Evolutionary conservation across 2,888 invertebrate genomes (phyloP).

Genomic region (Andrena dorsata): DNA sequence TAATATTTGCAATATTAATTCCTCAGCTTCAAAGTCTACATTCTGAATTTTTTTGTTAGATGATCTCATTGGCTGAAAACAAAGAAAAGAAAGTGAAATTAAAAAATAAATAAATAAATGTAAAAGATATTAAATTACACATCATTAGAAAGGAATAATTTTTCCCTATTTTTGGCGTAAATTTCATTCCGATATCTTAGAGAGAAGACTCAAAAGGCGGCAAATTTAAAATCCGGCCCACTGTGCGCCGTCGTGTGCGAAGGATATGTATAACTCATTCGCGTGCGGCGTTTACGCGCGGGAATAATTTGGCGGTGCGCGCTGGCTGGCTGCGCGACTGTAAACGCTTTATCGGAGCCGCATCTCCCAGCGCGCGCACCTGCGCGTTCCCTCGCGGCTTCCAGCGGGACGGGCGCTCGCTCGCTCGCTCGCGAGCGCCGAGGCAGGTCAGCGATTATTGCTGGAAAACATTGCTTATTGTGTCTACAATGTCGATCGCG

Average conservation of each 20-base stretch:
- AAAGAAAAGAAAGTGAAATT: too few species aligned
- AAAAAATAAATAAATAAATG: too few species aligned
- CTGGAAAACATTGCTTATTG: conserved; percentile 63
- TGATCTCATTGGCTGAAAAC: too few species aligned
- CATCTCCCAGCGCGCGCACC: conserved; percentile 37
- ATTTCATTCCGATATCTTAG: too few species aligned
- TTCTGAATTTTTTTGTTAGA: too few species aligned
- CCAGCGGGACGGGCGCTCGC: conserved; percentile 6
- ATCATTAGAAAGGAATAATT: too few species aligned
- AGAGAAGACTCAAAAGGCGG: too few species aligned
- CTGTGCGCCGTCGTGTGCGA: neutral
- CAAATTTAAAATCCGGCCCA: too few species aligned
- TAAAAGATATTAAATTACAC: too few species aligned
- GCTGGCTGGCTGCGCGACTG: conserved; percentile 14
- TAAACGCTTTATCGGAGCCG: conserved; percentile 37
- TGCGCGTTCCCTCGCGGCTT: conserved; percentile 28
- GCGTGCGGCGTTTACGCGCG: conserved; percentile 22
- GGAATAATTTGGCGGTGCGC: conserved; percentile 37
- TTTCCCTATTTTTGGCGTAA: too few species aligned
- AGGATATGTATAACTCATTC: conserved; percentile 24
- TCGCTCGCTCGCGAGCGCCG: conserved; percentile 11
- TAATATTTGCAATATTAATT: too few species aligned
- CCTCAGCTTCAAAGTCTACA: too few species aligned
- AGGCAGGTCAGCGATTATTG: conserved; percentile 58
- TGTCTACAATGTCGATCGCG: conserved; percentile 58